These are phyloP conservation scores for rabbit (Oryctolagus cuniculus) DNA, from an alignment of 2,113 vertebrate genomes.

Conservation along the genomic window mOryCun1.1 NC_091435.1:40073501-40074000, in stretches of 20 bases:
- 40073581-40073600: too few relatives aligned
- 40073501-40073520: too few relatives aligned
- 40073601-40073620: too few relatives aligned
- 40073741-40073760: not conserved
- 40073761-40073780: not conserved
- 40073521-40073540: too few relatives aligned
- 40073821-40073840: not conserved
- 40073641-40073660: too few relatives aligned
- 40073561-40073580: too few relatives aligned
- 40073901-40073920: not conserved
- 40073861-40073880: not conserved
- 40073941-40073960: not conserved
- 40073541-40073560: too few relatives aligned
- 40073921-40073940: not conserved
- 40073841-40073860: not conserved
- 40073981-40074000: not conserved
- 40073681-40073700: too few relatives aligned
- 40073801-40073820: fast-evolving
- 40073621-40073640: too few relatives aligned
- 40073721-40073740: too few relatives aligned
- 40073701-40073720: too few relatives aligned
- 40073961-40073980: not conserved
- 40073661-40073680: too few relatives aligned
- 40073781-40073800: not conserved
- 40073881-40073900: not conserved